phyloP scores from a whole-genome alignment of 2,888 invertebrate species.

The Bombyx huttoni region DNA sequence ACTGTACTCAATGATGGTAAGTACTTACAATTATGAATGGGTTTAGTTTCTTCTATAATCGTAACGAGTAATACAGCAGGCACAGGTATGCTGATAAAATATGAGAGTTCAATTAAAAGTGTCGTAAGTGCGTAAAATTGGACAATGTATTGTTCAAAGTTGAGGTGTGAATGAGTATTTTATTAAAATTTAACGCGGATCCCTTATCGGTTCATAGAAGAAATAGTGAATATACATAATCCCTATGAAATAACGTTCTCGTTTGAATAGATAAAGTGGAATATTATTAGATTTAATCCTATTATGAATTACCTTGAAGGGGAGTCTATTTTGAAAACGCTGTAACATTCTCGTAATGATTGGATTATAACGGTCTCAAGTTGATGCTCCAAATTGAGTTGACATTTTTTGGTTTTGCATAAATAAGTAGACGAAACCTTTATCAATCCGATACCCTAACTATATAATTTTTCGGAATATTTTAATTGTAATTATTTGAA shows the following conservation, averaged over 20 bases:
- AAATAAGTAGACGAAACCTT: too few relatives aligned
- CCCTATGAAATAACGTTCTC: background rate
- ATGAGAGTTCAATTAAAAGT: too few relatives aligned
- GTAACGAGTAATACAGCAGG: too few relatives aligned
- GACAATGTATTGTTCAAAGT: constrained; percentile 9
- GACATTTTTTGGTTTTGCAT: too few relatives aligned
- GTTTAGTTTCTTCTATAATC: too few relatives aligned
- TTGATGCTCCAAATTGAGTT: background rate
- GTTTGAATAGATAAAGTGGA: background rate
- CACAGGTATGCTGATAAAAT: too few relatives aligned
- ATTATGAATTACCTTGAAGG: background rate
- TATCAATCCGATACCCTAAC: too few relatives aligned
- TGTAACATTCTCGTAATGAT: background rate
- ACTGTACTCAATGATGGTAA: too few relatives aligned
- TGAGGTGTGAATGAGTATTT: constrained; percentile 37
- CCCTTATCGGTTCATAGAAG: background rate
- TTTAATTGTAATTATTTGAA: too few relatives aligned
- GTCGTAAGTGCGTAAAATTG: too few relatives aligned
- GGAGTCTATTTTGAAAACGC: background rate
- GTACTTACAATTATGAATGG: too few relatives aligned
- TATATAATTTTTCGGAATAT: too few relatives aligned
- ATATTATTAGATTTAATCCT: background rate
- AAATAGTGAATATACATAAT: background rate
- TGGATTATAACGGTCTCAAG: background rate
- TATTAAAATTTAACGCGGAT: constrained; percentile 28